A percentile compares a stretch with the other conserved stretches of the same genome.
Evolutionary conservation across 2,797 vertebrate species (phyloP).

Genomic region (Echeneis naucrates): DNA sequence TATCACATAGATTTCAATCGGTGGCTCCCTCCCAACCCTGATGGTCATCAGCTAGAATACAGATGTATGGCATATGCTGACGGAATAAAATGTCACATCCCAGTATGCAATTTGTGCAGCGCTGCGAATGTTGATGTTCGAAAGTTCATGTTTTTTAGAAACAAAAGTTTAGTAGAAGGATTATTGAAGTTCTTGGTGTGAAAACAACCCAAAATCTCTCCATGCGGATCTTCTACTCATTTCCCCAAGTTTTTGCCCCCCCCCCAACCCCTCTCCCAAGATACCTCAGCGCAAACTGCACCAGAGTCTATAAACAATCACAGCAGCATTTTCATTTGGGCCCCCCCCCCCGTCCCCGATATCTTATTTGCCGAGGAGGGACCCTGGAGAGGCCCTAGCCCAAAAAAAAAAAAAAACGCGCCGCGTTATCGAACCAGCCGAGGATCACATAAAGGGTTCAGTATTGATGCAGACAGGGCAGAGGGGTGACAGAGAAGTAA

Average conservation of each 20-base stretch:
- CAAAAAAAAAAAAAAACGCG: constrained; percentile 48
- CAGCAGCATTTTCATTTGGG: constrained; percentile 68
- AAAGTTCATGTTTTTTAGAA: no score
- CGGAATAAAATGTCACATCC: no score
- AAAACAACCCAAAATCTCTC: constrained; percentile 5
- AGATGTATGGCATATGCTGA: no score
- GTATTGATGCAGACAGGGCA: constrained; percentile 60
- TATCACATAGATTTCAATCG: no score
- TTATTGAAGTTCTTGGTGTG: constrained; percentile 13
- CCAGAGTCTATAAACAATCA: constrained; percentile 58
- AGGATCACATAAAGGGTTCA: constrained; percentile 62
- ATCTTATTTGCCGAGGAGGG: constrained; percentile 67
- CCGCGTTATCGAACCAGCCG: constrained; percentile 62
- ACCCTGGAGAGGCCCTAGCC: constrained; percentile 36
- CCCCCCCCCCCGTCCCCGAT: constrained; percentile 59
- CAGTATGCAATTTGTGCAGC: no score
- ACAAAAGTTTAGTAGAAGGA: no score
- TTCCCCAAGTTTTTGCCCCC: not conserved
- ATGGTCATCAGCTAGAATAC: no score
- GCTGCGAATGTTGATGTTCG: no score
- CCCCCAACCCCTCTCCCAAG: not conserved
- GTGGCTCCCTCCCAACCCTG: no score
- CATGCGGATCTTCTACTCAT: not conserved
- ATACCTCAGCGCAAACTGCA: constrained; percentile 41
- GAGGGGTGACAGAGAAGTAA: constrained; percentile 29